Conservation (phyloP, 2,113 vertebrate genomes). For the Prochilodus magdalenae region DNA sequence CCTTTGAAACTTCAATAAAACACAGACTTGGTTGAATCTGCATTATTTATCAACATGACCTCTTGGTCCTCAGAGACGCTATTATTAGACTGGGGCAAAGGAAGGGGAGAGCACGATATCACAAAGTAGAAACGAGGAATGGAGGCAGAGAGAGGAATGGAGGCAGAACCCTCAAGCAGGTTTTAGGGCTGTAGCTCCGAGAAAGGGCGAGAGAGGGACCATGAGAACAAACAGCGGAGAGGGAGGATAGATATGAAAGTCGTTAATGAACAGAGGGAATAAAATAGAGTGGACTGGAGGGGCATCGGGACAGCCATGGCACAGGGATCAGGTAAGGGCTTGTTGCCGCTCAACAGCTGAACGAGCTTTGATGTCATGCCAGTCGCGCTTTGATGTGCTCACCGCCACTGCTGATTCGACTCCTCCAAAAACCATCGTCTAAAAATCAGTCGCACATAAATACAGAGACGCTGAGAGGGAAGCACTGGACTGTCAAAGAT, state of each 20-base stretch:
- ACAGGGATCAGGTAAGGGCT: conserved; percentile 27
- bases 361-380: conserved; percentile 42
- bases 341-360: conserved; percentile 24
- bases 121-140: not conserved
- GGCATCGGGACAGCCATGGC: conserved; percentile 44
- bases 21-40: conserved; percentile 18
- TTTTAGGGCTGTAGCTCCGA: not conserved
- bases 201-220: not conserved
- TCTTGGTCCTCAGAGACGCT: conserved; percentile 25
- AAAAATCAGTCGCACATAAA: conserved; percentile 22
- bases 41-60: conserved; percentile 48
- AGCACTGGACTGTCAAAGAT: conserved; percentile 5
- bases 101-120: not conserved
- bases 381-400: conserved; percentile 47
- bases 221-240: conserved; percentile 6
- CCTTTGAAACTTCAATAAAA: conserved; percentile 39
- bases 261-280: conserved; percentile 36
- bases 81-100: conserved; percentile 26
- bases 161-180: conserved; percentile 2
- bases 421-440: not conserved
- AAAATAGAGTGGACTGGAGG: conserved; percentile 19
- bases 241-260: conserved; percentile 35
- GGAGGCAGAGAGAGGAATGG: not conserved
- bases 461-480: conserved; percentile 25
- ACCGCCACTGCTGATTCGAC: conserved; percentile 15